These are phyloP conservation scores for Hemistola chrysoprasaria DNA, from an alignment of 2,888 invertebrate genomes.

Conservation along the genomic window DNA sequence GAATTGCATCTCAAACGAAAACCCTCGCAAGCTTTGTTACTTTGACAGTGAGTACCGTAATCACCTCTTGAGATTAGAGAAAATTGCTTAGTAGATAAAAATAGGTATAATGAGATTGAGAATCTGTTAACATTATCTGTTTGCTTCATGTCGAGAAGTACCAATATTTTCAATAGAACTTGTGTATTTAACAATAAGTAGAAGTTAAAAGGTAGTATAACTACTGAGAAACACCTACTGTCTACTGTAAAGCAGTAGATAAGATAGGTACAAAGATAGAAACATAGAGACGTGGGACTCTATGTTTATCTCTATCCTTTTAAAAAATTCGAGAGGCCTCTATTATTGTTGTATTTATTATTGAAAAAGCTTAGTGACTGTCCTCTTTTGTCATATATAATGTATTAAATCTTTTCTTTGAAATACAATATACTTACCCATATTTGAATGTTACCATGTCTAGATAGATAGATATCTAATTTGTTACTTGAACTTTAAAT, in stretches of 20 bases:
- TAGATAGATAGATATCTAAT: too few relatives aligned
- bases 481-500: too few relatives aligned
- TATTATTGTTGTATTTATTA: too few relatives aligned
- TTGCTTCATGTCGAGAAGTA: slow-evolving; percentile 34
- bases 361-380: slow-evolving; percentile 1
- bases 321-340: slow-evolving; percentile 2
- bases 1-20: slow-evolving; percentile 32
- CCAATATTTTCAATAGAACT: slow-evolving; percentile 24
- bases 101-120: slow-evolving; percentile 37
- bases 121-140: slow-evolving; percentile 39
- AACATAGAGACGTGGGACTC: slow-evolving; percentile 10
- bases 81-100: slow-evolving; percentile 46
- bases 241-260: slow-evolving; percentile 20
- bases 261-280: slow-evolving; percentile 16
- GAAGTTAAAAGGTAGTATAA: slow-evolving; percentile 26
- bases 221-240: slow-evolving; percentile 9
- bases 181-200: slow-evolving; percentile 23
- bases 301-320: slow-evolving; percentile 11
- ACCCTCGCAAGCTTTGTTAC: slow-evolving; percentile 43
- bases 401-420: slow-evolving; percentile 1
- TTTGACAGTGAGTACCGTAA: slow-evolving; percentile 16
- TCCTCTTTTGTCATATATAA: slow-evolving; percentile 10
- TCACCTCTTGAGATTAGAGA: slow-evolving; percentile 33
- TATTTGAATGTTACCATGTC: too few relatives aligned
- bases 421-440: too few relatives aligned